Base-by-base conservation (phyloP, 2,888 invertebrate species). In the Aleiodes leptofemur region DNA sequence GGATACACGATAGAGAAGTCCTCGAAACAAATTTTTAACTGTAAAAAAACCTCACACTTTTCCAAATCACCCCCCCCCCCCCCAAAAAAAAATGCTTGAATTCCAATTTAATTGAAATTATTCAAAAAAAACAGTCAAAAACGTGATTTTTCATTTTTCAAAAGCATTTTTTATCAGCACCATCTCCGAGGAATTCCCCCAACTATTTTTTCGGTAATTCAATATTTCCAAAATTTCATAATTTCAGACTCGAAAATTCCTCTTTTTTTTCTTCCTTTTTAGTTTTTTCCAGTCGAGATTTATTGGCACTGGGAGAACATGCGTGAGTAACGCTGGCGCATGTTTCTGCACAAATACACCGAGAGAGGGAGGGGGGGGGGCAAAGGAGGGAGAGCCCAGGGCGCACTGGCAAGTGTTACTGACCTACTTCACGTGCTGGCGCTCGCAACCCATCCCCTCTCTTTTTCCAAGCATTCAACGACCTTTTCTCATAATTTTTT, bases 341-440 rank as follows among this genome's bases (percentile, higher is more conserved):
- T 9, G 29, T 13, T 64, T 9, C 43, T 23, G 68, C 6, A 31
- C 53, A 64, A 59, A 43, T 43, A 57, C 31, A 43, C 48, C 11
- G 59, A 13, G 71, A 34, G 38, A 14, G 48, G 31, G 11, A 29
- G 51, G 51, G 7, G 31, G 11, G 50, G 51, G 51, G 7, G 23
- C 16, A n/a, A 31, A n/a, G 31, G 8, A 16, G 55, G 14, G 14
- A n/a, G 34, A n/a, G 34, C 61, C 53, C 53, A 53, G 66, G 56
- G 73, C 69, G 74, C 48, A 78, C 74, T 69, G 64, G 79, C 78
- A 79, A 82, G 82, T 81, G 82, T 83, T 82, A 84, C 83, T 83
- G 83, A 83, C 84, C 84, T 82, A 83, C 80, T 23, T 23, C 23
- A 23, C 23, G 23, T 23, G 23, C 72, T 73, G 69, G 76, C 68